Percentiles rank a stretch among this genome's conserved stretches.
phyloP scores from a whole-genome alignment of 2,888 invertebrate genomes.

The Epistrophe grossulariae region DNA sequence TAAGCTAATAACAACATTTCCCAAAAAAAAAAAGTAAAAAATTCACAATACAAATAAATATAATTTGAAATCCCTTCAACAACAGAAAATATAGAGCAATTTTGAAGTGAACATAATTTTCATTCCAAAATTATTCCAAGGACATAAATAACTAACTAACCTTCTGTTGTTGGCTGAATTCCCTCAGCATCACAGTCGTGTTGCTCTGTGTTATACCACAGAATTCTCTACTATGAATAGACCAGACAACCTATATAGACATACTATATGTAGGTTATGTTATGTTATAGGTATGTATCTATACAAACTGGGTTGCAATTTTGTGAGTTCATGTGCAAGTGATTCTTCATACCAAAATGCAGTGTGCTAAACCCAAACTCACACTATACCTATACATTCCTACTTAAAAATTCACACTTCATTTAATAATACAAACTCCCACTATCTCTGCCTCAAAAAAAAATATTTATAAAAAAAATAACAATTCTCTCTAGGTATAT shows the following conservation, averaged over 20 bases:
- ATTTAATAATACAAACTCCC: background rate
- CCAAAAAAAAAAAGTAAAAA: too few relatives aligned
- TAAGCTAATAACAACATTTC: too few relatives aligned
- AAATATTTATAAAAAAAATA: background rate
- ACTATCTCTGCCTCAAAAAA: background rate
- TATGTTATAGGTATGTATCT: too few relatives aligned
- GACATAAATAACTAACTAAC: slow-evolving; percentile 62
- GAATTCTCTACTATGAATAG: background rate
- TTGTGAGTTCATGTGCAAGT: background rate
- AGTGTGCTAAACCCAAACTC: slow-evolving; percentile 24
- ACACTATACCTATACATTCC: too few relatives aligned
- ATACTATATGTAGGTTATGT: too few relatives aligned
- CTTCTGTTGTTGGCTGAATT: background rate
- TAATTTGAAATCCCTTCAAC: slow-evolving; percentile 34
- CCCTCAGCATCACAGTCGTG: background rate
- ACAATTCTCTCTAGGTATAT: slow-evolving; percentile 39
- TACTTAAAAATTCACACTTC: slow-evolving; percentile 34
- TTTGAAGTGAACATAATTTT: slow-evolving; percentile 24
- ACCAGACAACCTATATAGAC: too few relatives aligned
- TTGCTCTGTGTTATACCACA: background rate
- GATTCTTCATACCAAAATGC: slow-evolving; percentile 25
- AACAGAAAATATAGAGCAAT: slow-evolving; percentile 12
- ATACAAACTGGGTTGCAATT: background rate
- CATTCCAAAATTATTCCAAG: slow-evolving; percentile 46
- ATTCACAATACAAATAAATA: slow-evolving; percentile 1